A percentile compares a stretch with the other conserved stretches of the same genome.
Evolutionary conservation across 2,113 vertebrate species (phyloP).

Genomic region (Aspiorhynchus laticeps): DNA sequence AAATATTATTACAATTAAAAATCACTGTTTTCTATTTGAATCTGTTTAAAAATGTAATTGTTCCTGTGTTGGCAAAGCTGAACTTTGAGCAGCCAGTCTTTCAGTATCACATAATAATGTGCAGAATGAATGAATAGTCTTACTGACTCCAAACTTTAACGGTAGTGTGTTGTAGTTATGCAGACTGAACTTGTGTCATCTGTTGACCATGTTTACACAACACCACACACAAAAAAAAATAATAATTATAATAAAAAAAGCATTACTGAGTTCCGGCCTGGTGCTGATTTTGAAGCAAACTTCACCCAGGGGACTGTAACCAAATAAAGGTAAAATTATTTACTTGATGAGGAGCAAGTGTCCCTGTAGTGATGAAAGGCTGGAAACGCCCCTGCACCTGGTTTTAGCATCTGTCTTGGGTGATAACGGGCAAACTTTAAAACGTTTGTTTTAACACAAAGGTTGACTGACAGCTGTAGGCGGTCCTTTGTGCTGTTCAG

Average conservation of each 20-base stretch:
- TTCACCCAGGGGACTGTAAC: background rate
- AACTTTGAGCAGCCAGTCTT: no score
- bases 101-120: no score
- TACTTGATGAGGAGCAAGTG: conserved; percentile 8
- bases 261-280: background rate
- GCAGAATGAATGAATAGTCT: background rate
- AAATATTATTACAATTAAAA: background rate
- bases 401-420: background rate
- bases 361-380: background rate
- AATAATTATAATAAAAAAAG: background rate
- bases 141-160: background rate
- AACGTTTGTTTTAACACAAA: background rate
- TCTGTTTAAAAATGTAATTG: no score
- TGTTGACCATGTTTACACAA: background rate
- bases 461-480: background rate
- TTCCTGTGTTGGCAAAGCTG: no score
- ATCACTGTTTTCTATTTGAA: no score
- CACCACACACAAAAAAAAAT: background rate
- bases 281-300: background rate
- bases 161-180: background rate
- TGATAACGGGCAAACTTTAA: conserved; percentile 12
- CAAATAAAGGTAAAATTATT: conserved; percentile 1
- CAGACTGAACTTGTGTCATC: background rate
- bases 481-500: background rate
- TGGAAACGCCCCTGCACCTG: background rate